A percentile compares a stretch with the other conserved stretches of the same genome.
Conservation (phyloP, 1,140 invertebrate genomes). For the Meteorus sp. region DNA sequence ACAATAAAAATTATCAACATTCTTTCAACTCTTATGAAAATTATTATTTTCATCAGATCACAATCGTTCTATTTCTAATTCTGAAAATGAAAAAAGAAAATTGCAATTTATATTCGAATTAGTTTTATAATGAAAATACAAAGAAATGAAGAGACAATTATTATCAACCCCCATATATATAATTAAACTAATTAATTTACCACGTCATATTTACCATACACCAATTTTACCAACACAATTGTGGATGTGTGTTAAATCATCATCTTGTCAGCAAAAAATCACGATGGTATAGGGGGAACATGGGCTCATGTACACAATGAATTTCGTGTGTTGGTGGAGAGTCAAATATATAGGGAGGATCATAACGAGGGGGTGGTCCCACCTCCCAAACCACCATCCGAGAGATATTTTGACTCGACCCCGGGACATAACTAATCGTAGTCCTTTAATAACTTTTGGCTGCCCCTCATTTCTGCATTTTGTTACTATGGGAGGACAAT, state of each 20-base stretch:
- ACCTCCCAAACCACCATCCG: slow-evolving; percentile 13
- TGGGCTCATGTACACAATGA: background rate
- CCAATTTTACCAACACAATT: slow-evolving; percentile 33
- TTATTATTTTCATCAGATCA: too few species aligned
- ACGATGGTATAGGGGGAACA: slow-evolving; percentile 6
- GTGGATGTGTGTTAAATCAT: slow-evolving; percentile 41
- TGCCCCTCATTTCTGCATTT: slow-evolving; percentile 33
- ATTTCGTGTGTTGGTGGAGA: background rate
- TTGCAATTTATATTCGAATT: too few species aligned
- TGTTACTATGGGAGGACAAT: slow-evolving; percentile 45
- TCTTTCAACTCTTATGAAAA: too few species aligned
- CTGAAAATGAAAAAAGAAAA: too few species aligned
- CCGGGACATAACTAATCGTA: slow-evolving; percentile 54
- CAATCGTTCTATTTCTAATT: too few species aligned
- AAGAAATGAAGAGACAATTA: too few species aligned
- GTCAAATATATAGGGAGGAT: slow-evolving; percentile 13
- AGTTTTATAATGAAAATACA: too few species aligned
- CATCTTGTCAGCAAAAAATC: slow-evolving; percentile 45
- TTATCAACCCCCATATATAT: background rate
- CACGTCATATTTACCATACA: slow-evolving; percentile 38
- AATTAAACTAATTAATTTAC: slow-evolving; percentile 30
- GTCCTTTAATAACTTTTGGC: slow-evolving; percentile 48
- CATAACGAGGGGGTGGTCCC: slow-evolving; percentile 32
- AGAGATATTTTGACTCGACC: slow-evolving; percentile 27
- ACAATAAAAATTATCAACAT: too few species aligned